A percentile compares a stretch with the other conserved stretches of the same genome.
Conservation (phyloP, 1,140 invertebrate genomes). For the Drosophila kohkoa region DNA sequence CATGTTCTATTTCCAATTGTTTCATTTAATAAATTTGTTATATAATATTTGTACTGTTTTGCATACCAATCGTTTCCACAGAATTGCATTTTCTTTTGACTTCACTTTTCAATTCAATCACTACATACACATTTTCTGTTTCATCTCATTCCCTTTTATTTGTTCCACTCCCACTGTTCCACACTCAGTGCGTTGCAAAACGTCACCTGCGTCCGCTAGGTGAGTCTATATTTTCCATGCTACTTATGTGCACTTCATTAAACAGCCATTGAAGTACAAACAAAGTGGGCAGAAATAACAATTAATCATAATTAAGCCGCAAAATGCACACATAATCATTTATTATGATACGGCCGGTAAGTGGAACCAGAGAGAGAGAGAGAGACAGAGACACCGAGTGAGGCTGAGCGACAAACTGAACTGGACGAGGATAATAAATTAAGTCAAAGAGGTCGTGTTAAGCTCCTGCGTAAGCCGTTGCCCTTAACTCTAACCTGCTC, state of each 20-base stretch:
- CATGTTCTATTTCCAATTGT: too few relatives aligned
- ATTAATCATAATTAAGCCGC: conserved; percentile 78
- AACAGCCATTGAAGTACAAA: conserved; percentile 58
- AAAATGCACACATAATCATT: conserved; percentile 57
- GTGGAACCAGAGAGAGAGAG: background rate
- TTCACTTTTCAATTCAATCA: too few relatives aligned
- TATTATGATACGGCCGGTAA: conserved; percentile 29
- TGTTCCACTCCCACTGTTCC: conserved; percentile 9
- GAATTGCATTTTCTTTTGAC: too few relatives aligned
- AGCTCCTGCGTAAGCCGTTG: conserved; percentile 25
- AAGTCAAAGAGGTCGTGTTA: conserved; percentile 48
- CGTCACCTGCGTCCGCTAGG: background rate
- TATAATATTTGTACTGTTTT: too few relatives aligned
- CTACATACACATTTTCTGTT: too few relatives aligned
- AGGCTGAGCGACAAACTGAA: conserved; percentile 10
- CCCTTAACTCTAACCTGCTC: background rate
- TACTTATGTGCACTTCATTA: conserved; percentile 61
- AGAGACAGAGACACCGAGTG: background rate
- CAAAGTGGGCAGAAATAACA: conserved; percentile 54
- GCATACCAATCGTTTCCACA: too few relatives aligned
- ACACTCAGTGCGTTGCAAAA: background rate
- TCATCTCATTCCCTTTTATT: background rate
- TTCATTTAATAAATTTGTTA: too few relatives aligned
- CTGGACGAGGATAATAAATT: conserved; percentile 39
- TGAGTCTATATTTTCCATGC: conserved; percentile 24